Evolutionary conservation across 2,888 invertebrate species (phyloP), one percentile per base, ranked within the genome.

Genomic region (Philonicus albiceps): DNA sequence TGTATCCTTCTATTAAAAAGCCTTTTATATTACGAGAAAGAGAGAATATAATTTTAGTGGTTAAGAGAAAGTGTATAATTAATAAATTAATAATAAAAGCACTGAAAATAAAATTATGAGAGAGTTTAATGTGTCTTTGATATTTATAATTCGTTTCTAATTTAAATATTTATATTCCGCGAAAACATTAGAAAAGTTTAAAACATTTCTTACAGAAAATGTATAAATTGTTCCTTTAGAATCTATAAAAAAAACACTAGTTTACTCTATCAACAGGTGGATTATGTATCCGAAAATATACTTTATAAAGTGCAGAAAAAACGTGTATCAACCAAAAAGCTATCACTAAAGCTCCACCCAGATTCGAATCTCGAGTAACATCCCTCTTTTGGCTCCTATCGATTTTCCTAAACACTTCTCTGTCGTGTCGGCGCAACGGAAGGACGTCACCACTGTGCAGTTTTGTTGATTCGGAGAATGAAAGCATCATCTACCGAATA

Each of bases 11-110:
- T 49, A 78, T 78, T 76, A 64, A 64, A 78, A 43, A 78, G 78
- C 78, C 78, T 78, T 76, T 78, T 78, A 78, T 78, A 78, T 78
- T 78, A 43, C 49, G 49, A 49, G 34, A 31, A 73, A 73, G 73
- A 73, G 27, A 64, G 64, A 53, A 53, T 19, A 64, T 64, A 64
- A 27, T 64, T 64, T 2, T 27, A 64, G 64, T 64, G 64, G 27
- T 7, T 27, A 64, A 64, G 13, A 27, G 13, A 27, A 64, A 27
- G 64, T 22, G 64, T 64, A 64, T 64, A 64, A 64, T 19, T 64
- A 64, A 64, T 64, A 64, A 64, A 64, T 64, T 64, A 27, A 64
- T 64, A 64, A 64, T 64, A 64, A 64, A 64, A 64, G 64, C 64
- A 64, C 64, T 64, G 64, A 64, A 64, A 64, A 64, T 27, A 64